A percentile compares a stretch with the other conserved stretches of the same genome.
These are phyloP conservation scores for Thereva unica DNA, from an alignment of 2,888 invertebrate species.

Conservation along the genomic window DNA sequence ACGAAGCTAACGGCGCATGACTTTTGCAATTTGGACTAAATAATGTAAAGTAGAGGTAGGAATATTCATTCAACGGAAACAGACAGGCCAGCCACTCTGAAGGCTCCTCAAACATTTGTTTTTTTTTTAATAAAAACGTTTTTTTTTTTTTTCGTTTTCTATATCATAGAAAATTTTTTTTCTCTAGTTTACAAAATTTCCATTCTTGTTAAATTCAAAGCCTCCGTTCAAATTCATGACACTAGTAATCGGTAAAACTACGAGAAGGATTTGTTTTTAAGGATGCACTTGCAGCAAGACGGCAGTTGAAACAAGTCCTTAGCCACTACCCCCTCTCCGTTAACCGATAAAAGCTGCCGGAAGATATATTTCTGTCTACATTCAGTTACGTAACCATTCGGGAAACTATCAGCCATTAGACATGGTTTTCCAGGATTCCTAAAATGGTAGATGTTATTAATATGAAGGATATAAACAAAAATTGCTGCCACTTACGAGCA, in stretches of 20 bases:
- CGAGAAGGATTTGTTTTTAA: constrained; percentile 42
- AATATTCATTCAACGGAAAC: no score
- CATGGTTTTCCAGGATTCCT: constrained; percentile 60
- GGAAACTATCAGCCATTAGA: constrained; percentile 59
- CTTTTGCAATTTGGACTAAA: no score
- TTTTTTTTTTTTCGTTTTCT: no score
- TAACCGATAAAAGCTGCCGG: constrained; percentile 62
- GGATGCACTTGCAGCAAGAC: constrained; percentile 74
- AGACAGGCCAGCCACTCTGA: no score
- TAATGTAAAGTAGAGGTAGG: no score
- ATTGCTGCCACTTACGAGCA: constrained; percentile 66
- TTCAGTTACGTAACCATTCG: constrained; percentile 59
- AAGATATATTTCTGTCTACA: constrained; percentile 67
- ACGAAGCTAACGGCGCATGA: no score
- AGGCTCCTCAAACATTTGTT: no score
- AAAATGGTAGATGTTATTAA: constrained; percentile 38
- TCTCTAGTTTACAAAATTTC: neutral
- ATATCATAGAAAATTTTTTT: no score
- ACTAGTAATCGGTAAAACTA: neutral
- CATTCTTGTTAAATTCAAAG: neutral
- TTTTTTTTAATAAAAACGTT: no score
- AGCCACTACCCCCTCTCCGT: constrained; percentile 53
- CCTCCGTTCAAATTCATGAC: neutral
- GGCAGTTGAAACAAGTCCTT: constrained; percentile 67
- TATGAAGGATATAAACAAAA: neutral